phyloP scores from a whole-genome alignment of 1,140 invertebrate genomes.

The Saccostrea echinata region DNA sequence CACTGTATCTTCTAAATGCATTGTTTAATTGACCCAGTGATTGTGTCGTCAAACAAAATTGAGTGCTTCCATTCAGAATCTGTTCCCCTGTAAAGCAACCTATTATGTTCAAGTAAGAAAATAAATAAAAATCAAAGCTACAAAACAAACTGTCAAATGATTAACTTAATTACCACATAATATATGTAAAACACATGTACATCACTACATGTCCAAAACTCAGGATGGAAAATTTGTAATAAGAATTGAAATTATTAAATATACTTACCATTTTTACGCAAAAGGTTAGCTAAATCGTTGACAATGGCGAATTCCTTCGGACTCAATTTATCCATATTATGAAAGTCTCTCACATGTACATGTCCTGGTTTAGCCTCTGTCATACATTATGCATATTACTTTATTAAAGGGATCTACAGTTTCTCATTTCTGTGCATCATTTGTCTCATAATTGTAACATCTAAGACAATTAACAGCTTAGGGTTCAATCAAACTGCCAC shows the following conservation, averaged over 20 bases:
- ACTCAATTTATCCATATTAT: slow-evolving; percentile 17
- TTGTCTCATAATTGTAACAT: background rate
- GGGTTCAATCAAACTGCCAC: background rate
- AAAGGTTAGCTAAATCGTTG: background rate
- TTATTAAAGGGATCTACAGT: background rate
- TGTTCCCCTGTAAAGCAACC: slow-evolving; percentile 59
- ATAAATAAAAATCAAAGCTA: background rate
- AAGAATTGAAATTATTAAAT: background rate
- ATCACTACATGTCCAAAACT: background rate
- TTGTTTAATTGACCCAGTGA: slow-evolving; percentile 58
- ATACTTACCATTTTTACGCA: slow-evolving; percentile 6
- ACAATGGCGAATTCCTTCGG: slow-evolving; percentile 4
- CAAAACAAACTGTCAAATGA: background rate
- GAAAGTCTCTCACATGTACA: background rate
- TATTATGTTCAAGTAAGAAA: slow-evolving; percentile 30
- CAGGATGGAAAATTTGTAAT: too few relatives aligned
- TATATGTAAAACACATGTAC: background rate
- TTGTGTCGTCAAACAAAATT: slow-evolving; percentile 65
- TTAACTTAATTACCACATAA: too few relatives aligned
- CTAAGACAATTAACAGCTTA: background rate
- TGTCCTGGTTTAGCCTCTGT: background rate
- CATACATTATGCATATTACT: slow-evolving; percentile 20
- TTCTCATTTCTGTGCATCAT: background rate
- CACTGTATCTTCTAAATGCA: slow-evolving; percentile 60
- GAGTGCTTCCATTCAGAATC: slow-evolving; percentile 62